Evolutionary conservation across 2,888 invertebrate genomes (phyloP).

Genomic region (Hirtodrosophila confusa): DNA sequence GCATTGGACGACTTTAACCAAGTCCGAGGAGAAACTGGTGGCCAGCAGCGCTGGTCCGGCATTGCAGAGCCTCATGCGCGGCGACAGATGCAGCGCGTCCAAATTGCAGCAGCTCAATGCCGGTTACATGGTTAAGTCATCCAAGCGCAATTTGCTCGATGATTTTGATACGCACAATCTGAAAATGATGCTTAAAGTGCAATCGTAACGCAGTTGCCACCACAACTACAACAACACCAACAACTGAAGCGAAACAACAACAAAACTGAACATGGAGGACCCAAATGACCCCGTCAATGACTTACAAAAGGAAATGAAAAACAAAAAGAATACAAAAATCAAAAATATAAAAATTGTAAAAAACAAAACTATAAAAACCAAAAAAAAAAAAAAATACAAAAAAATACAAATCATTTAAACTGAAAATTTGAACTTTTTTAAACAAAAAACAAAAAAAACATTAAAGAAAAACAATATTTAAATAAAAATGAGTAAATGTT

Average conservation of each 20-base stretch:
- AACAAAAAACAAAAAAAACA: constrained; percentile 52
- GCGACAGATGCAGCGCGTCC: constrained; percentile 50
- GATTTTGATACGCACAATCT: constrained; percentile 86
- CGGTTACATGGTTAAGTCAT: constrained; percentile 76
- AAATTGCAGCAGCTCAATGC: constrained; percentile 33
- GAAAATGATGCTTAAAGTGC: constrained; percentile 88
- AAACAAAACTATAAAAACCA: constrained; percentile 52
- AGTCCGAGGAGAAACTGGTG: constrained; percentile 84
- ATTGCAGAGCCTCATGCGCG: constrained; percentile 67
- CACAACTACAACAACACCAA: constrained; percentile 3
- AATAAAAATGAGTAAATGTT: constrained; percentile 72
- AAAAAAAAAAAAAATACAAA: constrained; percentile 42
- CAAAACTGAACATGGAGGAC: constrained; percentile 48
- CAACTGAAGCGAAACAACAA: constrained; percentile 14
- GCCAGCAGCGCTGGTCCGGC: constrained; percentile 79
- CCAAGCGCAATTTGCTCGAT: constrained; percentile 83
- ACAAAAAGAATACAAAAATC: constrained; percentile 51
- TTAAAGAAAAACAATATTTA: constrained; percentile 17
- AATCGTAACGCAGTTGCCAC: constrained; percentile 81
- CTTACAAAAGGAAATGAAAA: constrained; percentile 44
- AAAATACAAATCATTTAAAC: constrained; percentile 62
- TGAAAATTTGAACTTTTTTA: constrained; percentile 73
- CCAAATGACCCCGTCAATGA: constrained; percentile 64
- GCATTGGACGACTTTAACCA: constrained; percentile 87
- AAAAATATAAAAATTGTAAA: constrained; percentile 66